Percentiles rank a stretch among this genome's conserved stretches.
Evolutionary conservation across 1,140 invertebrate genomes (phyloP).

Genomic region (Glossosoma conforme): DNA sequence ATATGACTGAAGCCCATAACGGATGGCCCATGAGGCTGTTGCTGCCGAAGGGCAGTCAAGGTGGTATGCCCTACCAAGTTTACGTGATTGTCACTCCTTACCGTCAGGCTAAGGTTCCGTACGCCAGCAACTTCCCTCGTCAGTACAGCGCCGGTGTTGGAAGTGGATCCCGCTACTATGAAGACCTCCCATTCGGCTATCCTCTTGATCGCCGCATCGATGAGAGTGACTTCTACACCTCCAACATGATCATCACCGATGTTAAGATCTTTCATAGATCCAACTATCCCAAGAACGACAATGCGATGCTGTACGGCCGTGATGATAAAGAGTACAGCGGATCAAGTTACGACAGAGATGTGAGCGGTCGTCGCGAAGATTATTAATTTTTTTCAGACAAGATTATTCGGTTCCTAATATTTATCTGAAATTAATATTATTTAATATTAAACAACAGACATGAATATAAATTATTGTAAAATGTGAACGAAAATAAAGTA

Average conservation of each 20-base stretch:
- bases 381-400: too few species aligned
- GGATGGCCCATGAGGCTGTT: slow-evolving; percentile 56
- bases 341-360: too few species aligned
- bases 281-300: background rate
- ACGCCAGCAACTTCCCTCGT: slow-evolving; percentile 13
- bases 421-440: too few species aligned
- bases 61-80: slow-evolving; percentile 53
- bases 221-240: slow-evolving; percentile 51
- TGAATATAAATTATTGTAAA: too few species aligned
- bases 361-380: too few species aligned
- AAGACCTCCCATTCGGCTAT: slow-evolving; percentile 57
- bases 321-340: background rate
- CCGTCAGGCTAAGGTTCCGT: slow-evolving; percentile 20
- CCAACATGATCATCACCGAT: slow-evolving; percentile 63
- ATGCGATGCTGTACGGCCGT: background rate
- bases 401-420: too few species aligned
- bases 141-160: slow-evolving; percentile 30
- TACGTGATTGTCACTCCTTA: slow-evolving; percentile 53
- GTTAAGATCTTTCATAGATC: slow-evolving; percentile 55
- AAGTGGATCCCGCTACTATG: slow-evolving; percentile 42
- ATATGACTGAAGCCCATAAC: slow-evolving; percentile 47
- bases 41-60: slow-evolving; percentile 54
- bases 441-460: too few species aligned
- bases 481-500: too few species aligned
- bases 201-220: slow-evolving; percentile 64